These are phyloP conservation scores for Astyanax mexicanus DNA, from an alignment of 2,797 vertebrate species.

Conservation along the genomic window DNA sequence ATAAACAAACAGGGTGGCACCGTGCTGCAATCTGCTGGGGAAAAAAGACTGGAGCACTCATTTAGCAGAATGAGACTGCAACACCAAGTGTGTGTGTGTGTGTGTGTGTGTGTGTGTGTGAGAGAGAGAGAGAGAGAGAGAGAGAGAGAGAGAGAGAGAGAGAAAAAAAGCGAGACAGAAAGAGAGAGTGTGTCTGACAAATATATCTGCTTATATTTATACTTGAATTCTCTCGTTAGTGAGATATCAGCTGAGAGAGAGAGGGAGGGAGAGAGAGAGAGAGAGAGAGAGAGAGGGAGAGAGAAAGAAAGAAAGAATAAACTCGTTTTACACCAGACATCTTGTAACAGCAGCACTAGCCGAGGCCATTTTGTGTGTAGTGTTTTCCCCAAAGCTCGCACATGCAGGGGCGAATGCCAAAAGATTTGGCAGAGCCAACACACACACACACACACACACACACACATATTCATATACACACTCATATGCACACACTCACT, in stretches of 20 bases:
- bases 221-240: background rate
- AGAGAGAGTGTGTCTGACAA: too few relatives aligned
- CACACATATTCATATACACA: background rate
- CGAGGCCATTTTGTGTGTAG: constrained; percentile 9
- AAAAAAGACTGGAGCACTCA: too few relatives aligned
- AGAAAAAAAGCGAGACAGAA: too few relatives aligned
- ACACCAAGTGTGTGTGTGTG: background rate
- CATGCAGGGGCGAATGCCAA: background rate
- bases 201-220: too few relatives aligned
- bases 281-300: background rate
- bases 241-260: background rate
- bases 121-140: too few relatives aligned
- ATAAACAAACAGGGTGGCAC: background rate
- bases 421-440: background rate
- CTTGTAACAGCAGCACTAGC: background rate
- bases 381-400: background rate
- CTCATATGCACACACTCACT: too few relatives aligned
- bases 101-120: too few relatives aligned
- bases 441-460: background rate
- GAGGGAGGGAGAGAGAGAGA: background rate
- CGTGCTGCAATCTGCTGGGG: constrained; percentile 1
- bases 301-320: background rate
- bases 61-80: background rate
- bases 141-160: too few relatives aligned
- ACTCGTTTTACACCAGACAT: background rate